Base-by-base conservation (phyloP, 2,888 invertebrate genomes). In the Coelinius sp. region DNA sequence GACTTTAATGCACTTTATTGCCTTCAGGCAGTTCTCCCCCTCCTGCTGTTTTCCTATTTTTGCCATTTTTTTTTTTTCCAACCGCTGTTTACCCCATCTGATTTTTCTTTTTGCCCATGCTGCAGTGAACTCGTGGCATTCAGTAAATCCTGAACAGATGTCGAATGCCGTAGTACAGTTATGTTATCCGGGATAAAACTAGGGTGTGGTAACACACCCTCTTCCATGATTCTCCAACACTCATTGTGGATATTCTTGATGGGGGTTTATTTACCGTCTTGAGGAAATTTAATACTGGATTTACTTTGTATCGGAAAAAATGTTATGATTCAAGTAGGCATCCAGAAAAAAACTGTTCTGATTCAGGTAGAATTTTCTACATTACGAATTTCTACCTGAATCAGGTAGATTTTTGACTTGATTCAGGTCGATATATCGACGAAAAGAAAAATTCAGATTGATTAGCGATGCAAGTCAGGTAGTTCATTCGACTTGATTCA, bases 1-100 rank as follows among this genome's bases (percentile, higher is more conserved):
- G 66, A 49, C 66, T 62, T 67, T 67, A 71, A 71, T 67, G 49
- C 62, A 71, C 59, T 67, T 59, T 27, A 67, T 31, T 17, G 12
- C 59, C 31, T 66, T 14, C 17, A 14, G 44, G 62, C 35, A 59
- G 1, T 56, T 35, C 17, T 31, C 10, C 10, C 22, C 46, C 14
- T 25, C 17, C n/a, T n/a, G n/a, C 10, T 41, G 35, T 59, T 31
- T 59, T 27, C 17, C 65, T 31, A 14, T 31, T 35, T 65, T 44
- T 44, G 27, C 14, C n/a, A 31, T 56, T 22, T 46, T 44, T 6
- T 20, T 66, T 67, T 27, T 14, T 35, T 52, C 25, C n/a, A n/a
- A n/a, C 24, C 27, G 14, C 14, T 41, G 6, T 20, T 53, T 56
- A 17, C 25, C 14, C 12, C 20, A 14, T 63, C 20, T 22, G 14